Evolutionary conservation across 2,888 invertebrate genomes (phyloP).

Genomic region (Brenthis hecate): DNA sequence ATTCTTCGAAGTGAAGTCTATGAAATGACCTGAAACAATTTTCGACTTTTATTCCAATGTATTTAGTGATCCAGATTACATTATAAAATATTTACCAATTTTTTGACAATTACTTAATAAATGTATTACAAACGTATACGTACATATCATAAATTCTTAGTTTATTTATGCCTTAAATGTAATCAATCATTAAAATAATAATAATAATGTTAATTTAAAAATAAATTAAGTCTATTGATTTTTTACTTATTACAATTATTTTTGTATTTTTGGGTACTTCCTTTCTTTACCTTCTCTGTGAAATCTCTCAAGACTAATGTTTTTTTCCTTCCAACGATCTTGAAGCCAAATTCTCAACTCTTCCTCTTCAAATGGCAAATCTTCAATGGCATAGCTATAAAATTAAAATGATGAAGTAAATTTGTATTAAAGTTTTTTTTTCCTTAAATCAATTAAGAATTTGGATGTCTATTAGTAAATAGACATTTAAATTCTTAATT

Average conservation of each 20-base stretch:
- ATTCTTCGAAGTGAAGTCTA: constrained; percentile 57
- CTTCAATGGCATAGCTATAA: constrained; percentile 81
- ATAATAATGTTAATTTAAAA: background rate
- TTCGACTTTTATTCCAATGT: background rate
- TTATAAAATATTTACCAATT: no score
- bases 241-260: no score
- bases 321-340: constrained; percentile 86
- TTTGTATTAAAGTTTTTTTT: no score
- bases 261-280: background rate
- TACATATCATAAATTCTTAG: background rate
- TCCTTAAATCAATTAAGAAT: no score
- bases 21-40: constrained; percentile 62
- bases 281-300: constrained; percentile 71
- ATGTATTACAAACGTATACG: no score
- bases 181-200: no score
- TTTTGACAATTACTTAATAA: no score
- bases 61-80: background rate
- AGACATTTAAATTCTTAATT: no score
- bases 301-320: constrained; percentile 83
- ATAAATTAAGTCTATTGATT: constrained; percentile 37
- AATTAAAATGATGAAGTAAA: background rate
- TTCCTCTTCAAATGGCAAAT: constrained; percentile 82
- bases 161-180: background rate
- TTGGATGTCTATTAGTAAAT: no score
- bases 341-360: constrained; percentile 84